phyloP scores from a whole-genome alignment of 2,888 invertebrate genomes.

The Dryocosmus kuriphilus region DNA sequence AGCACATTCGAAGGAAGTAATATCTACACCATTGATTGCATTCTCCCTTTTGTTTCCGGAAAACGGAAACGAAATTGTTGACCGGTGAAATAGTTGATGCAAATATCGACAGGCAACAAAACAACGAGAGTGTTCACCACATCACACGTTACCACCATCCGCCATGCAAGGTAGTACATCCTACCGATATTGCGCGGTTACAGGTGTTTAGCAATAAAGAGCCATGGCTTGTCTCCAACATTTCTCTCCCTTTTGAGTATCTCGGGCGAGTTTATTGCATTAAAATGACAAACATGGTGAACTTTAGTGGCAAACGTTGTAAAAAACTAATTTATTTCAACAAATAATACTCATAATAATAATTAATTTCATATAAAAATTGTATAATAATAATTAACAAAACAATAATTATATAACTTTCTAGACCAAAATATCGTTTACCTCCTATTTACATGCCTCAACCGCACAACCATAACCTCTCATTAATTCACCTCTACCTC shows the following conservation, averaged over 20 bases:
- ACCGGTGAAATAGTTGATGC: slow-evolving; percentile 64
- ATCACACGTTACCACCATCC: slow-evolving; percentile 66
- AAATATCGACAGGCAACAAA: slow-evolving; percentile 58
- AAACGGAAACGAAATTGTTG: slow-evolving; percentile 41
- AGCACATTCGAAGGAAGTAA: slow-evolving; percentile 34
- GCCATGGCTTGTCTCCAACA: slow-evolving; percentile 60
- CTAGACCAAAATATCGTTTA: too few species aligned
- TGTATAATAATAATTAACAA: too few species aligned
- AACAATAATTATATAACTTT: too few species aligned
- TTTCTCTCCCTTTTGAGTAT: slow-evolving; percentile 42
- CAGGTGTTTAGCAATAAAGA: slow-evolving; percentile 70
- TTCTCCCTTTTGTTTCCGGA: slow-evolving; percentile 27
- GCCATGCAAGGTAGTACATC: slow-evolving; percentile 57
- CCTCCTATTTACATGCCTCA: too few species aligned
- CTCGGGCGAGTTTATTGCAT: slow-evolving; percentile 33
- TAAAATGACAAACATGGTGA: slow-evolving; percentile 18
- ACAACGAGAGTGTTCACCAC: slow-evolving; percentile 58
- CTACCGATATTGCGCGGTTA: slow-evolving; percentile 71
- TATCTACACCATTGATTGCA: slow-evolving; percentile 25
- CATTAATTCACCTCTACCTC: too few species aligned
- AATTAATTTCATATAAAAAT: too few species aligned
- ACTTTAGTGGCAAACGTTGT: background rate
- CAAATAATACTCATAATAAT: too few species aligned
- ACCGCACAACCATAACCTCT: too few species aligned
- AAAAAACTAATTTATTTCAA: background rate